phyloP scores from a whole-genome alignment of 1,140 invertebrate species.

The Papilio aristodemus region DNA sequence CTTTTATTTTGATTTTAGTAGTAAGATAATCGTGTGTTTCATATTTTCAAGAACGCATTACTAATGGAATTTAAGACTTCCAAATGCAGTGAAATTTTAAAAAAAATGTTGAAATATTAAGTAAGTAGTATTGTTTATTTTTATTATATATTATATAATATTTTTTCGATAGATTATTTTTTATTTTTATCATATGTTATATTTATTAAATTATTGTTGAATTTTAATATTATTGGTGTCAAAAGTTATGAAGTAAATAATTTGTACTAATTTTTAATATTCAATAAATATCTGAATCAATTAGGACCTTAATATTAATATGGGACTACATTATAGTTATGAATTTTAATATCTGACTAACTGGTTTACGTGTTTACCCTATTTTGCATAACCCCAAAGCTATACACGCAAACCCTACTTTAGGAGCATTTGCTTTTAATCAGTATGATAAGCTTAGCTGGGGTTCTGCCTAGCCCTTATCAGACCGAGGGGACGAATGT shows the following conservation, averaged over 20 bases:
- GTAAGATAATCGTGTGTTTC: neutral
- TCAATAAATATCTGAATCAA: no score
- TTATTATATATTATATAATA: no score
- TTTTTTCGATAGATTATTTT: no score
- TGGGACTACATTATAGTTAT: neutral
- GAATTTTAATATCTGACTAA: neutral
- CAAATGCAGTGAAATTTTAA: neutral
- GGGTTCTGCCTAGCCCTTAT: slow-evolving; percentile 41
- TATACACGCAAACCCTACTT: slow-evolving; percentile 47
- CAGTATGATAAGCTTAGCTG: slow-evolving; percentile 63
- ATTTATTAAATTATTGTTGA: no score
- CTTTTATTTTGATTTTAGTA: neutral
- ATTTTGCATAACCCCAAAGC: slow-evolving; percentile 37
- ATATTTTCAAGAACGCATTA: neutral
- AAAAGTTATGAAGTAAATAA: no score
- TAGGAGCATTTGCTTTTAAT: slow-evolving; percentile 73
- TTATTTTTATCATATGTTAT: no score
- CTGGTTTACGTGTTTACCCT: slow-evolving; percentile 37
- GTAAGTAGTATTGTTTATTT: neutral
- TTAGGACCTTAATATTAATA: no score
- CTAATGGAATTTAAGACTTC: neutral
- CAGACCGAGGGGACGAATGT: slow-evolving; percentile 26
- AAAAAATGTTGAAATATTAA: neutral
- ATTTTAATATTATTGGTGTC: no score
- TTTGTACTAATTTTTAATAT: no score